These are phyloP conservation scores for Malacoctenus gilli DNA, from an alignment of 2,797 vertebrate species.

Conservation along the genomic window DNA sequence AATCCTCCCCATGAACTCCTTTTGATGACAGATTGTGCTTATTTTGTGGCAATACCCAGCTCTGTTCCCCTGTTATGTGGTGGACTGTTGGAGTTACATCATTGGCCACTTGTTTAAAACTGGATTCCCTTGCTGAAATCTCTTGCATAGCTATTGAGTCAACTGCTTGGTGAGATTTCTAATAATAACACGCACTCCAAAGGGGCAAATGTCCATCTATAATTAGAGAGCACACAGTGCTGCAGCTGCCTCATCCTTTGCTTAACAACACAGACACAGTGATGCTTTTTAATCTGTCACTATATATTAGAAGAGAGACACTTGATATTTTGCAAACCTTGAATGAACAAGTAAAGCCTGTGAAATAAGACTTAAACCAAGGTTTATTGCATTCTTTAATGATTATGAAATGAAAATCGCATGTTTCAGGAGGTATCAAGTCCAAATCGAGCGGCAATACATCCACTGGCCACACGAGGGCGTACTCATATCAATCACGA, in stretches of 20 bases:
- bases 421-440: no score
- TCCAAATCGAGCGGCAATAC: slow-evolving; percentile 60
- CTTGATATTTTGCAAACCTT: not conserved
- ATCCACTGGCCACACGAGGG: slow-evolving; percentile 38
- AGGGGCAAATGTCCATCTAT: slow-evolving; percentile 74
- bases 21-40: slow-evolving; percentile 16
- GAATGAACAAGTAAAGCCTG: not conserved
- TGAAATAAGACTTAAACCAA: no score
- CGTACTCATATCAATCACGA: slow-evolving; percentile 40
- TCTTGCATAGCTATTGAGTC: slow-evolving; percentile 73
- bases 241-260: slow-evolving; percentile 55
- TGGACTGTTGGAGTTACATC: slow-evolving; percentile 27
- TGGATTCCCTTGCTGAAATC: slow-evolving; percentile 58
- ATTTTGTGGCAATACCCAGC: not conserved
- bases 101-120: slow-evolving; percentile 44
- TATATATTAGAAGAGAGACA: not conserved
- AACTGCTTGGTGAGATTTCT: slow-evolving; percentile 65
- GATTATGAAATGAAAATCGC: no score
- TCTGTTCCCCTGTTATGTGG: not conserved
- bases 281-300: slow-evolving; percentile 9
- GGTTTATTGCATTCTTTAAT: not conserved
- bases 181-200: slow-evolving; percentile 73
- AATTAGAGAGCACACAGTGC: slow-evolving; percentile 64
- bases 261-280: slow-evolving; percentile 17
- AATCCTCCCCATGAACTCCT: not conserved